Evolutionary conservation across 2,888 invertebrate species (phyloP).

Genomic region (Parelbella ahira): DNA sequence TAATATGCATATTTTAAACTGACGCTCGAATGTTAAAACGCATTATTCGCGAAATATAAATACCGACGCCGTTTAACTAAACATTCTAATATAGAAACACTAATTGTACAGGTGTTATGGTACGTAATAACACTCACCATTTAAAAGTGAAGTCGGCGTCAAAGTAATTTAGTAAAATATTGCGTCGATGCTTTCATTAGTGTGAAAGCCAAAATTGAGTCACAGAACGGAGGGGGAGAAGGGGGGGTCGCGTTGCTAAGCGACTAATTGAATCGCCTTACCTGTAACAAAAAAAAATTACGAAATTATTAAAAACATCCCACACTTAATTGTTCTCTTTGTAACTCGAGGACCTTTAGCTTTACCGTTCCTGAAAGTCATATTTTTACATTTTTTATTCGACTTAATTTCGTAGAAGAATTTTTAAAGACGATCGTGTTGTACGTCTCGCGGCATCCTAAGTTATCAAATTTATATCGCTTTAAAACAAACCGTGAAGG

Average conservation of each 20-base stretch:
- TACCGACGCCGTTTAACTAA: too few species aligned
- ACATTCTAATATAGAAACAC: too few species aligned
- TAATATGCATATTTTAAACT: too few species aligned
- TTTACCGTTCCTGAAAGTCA: constrained; percentile 10
- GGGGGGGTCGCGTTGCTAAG: constrained; percentile 27
- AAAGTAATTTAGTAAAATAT: constrained; percentile 16
- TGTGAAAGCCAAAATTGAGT: constrained; percentile 46
- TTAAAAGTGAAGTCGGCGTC: constrained; percentile 1
- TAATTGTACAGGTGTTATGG: too few species aligned
- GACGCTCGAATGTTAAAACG: too few species aligned
- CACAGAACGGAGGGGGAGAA: too few species aligned
- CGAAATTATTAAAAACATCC: constrained; percentile 16
- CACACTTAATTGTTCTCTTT: constrained; percentile 16
- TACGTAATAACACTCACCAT: too few species aligned
- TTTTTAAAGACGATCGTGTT: too few species aligned
- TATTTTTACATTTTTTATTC: constrained; percentile 9
- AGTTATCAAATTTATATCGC: too few species aligned
- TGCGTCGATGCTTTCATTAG: constrained; percentile 38
- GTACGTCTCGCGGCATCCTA: too few species aligned
- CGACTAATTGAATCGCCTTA: constrained; percentile 33
- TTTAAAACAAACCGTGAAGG: too few species aligned
- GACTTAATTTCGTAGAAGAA: constrained; percentile 1
- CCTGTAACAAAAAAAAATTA: constrained; percentile 30
- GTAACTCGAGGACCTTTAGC: constrained; percentile 4
- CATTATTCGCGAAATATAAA: too few species aligned